A percentile compares a stretch with the other conserved stretches of the same genome.
These are phyloP conservation scores for Fistularia commersonii DNA, from an alignment of 2,797 vertebrate species.

Conservation along the genomic window DNA sequence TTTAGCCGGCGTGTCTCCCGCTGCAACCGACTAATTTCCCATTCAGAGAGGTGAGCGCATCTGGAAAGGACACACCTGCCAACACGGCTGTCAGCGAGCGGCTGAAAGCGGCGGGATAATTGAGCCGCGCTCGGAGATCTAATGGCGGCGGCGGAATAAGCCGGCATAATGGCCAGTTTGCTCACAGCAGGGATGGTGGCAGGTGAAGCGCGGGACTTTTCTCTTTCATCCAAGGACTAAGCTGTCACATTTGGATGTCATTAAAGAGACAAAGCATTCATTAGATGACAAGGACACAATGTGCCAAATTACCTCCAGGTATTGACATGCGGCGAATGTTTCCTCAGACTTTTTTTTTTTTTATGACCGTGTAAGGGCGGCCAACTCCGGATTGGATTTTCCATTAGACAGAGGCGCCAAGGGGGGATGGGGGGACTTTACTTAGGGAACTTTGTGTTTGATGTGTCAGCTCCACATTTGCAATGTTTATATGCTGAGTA, in stretches of 20 bases:
- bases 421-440: no score
- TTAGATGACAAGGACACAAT: conserved; percentile 45
- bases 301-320: conserved; percentile 24
- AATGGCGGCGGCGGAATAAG: conserved; percentile 49
- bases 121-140: conserved; percentile 61
- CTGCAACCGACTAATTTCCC: conserved; percentile 66
- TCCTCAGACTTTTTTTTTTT: conserved; percentile 1
- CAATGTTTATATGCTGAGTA: no score
- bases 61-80: conserved; percentile 75
- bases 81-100: conserved; percentile 69
- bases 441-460: no score
- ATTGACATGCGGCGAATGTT: conserved; percentile 16
- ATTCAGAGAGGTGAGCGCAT: conserved; percentile 57
- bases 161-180: conserved; percentile 71
- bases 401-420: no score
- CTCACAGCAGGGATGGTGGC: conserved; percentile 60
- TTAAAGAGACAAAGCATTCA: conserved; percentile 50
- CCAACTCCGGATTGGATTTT: background rate
- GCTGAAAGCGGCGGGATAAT: conserved; percentile 66
- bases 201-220: conserved; percentile 60
- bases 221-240: conserved; percentile 62
- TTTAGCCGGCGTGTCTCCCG: conserved; percentile 59
- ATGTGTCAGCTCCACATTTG: no score
- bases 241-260: conserved; percentile 59
- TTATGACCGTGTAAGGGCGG: background rate